Evolutionary conservation across 2,113 vertebrate genomes (phyloP), one percentile per base, ranked within the genome.

Genomic region (Monopterus albus): DNA sequence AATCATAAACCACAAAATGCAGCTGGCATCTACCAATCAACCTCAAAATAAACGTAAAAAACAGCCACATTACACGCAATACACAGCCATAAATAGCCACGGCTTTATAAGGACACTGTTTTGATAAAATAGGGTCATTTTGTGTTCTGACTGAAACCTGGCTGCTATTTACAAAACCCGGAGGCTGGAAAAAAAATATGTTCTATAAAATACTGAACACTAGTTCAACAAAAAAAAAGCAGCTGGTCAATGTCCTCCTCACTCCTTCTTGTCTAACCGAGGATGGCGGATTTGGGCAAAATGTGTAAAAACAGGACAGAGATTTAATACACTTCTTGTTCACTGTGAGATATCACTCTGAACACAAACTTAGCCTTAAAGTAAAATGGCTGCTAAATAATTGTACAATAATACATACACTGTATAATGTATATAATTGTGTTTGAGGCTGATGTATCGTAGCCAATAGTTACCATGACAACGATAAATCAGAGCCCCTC

Each of bases 381-480:
- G n/a, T n/a, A n/a, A n/a, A n/a, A n/a, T n/a, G n/a, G n/a, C n/a
- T n/a, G n/a, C n/a, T n/a, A n/a, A n/a, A n/a, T n/a, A n/a, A n/a
- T n/a, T n/a, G n/a, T n/a, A n/a, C n/a, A n/a, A n/a, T n/a, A n/a
- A n/a, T n/a, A n/a, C n/a, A n/a, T n/a, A n/a, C n/a, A n/a, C n/a
- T n/a, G n/a, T n/a, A n/a, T n/a, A n/a, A n/a, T n/a, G n/a, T n/a
- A n/a, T 61, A 1, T 13, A 20, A 7, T 12, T 17, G 6, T 61
- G 28, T 73, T 39, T 15, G 0, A 68, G 13, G 15, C 1, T 51
- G 21, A 5, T 17, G 15, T 8, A 52, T 2, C 26, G 15, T 50
- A 6, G 1, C 17, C 8, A 2, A 31, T 29, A 1, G 66, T 81
- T 75, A 6, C 78, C 61, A 83, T 75, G 62, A 56, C 29, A 66